Percentiles rank a stretch among this genome's conserved stretches.
Conservation (phyloP, 2,797 vertebrate species). For the Myripristis murdjan region DNA sequence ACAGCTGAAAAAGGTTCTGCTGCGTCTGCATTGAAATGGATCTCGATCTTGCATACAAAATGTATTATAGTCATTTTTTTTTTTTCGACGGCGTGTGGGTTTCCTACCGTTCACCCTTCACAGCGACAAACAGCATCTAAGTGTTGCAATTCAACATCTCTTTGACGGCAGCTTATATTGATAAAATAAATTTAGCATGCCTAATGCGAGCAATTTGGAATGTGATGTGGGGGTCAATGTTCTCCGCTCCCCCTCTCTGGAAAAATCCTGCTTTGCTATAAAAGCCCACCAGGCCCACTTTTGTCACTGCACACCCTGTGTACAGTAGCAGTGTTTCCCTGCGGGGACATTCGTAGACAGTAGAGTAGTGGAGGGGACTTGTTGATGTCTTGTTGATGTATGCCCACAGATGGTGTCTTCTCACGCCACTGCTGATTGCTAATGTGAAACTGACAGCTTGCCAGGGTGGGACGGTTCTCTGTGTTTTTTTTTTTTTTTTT, state of each 20-base stretch:
- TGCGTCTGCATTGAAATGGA: neutral
- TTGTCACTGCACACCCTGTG: conserved; percentile 17
- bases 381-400: conserved; percentile 76
- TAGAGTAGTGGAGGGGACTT: conserved; percentile 49
- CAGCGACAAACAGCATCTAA: neutral
- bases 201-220: conserved; percentile 3
- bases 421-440: conserved; percentile 69
- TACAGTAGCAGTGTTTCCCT: conserved; percentile 38
- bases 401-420: conserved; percentile 76
- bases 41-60: neutral
- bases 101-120: neutral
- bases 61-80: too few species aligned
- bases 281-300: neutral
- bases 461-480: conserved; percentile 51
- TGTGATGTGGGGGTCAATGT: neutral
- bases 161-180: conserved; percentile 28
- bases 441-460: conserved; percentile 74
- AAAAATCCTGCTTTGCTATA: conserved; percentile 12
- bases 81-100: neutral
- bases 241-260: conserved; percentile 10
- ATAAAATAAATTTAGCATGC: neutral
- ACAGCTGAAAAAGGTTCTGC: neutral
- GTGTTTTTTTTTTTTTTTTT: too few species aligned
- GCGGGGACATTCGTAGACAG: conserved; percentile 39
- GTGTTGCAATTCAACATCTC: conserved; percentile 13